Percentiles rank a stretch among this genome's conserved stretches.
Evolutionary conservation across 1,140 invertebrate genomes (phyloP).

Genomic region (Euglossa dilemma): DNA sequence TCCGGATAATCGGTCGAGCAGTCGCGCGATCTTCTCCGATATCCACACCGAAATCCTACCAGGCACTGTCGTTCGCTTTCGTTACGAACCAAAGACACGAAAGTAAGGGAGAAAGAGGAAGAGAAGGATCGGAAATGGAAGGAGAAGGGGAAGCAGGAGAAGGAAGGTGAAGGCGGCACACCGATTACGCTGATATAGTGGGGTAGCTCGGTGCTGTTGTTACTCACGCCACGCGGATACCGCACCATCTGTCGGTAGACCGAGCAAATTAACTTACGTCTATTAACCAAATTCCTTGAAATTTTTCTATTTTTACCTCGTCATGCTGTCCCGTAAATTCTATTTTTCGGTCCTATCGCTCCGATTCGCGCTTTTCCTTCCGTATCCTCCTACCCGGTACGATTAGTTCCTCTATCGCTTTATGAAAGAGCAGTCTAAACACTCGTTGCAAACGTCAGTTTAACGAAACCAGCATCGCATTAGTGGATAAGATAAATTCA

Average conservation of each 20-base stretch:
- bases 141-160: not conserved
- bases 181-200: not conserved
- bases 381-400: not conserved
- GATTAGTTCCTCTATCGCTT: not conserved
- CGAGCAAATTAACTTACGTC: not conserved
- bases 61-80: slow-evolving; percentile 29
- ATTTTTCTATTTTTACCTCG: too few relatives aligned
- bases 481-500: not conserved
- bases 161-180: slow-evolving; percentile 6
- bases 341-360: not conserved
- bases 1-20: not conserved
- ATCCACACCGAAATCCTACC: slow-evolving; percentile 33
- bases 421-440: not conserved
- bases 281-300: not conserved
- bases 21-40: not conserved
- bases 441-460: not conserved
- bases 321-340: not conserved
- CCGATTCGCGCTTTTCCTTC: not conserved
- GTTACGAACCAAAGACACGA: not conserved
- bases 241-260: slow-evolving; percentile 31
- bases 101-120: slow-evolving; percentile 6
- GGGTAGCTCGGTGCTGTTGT: not conserved
- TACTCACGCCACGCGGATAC: not conserved
- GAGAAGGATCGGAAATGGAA: not conserved
- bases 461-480: not conserved